These are phyloP conservation scores for Himalopsyche anomala DNA, from an alignment of 2,888 invertebrate genomes.

Conservation along the genomic window DNA sequence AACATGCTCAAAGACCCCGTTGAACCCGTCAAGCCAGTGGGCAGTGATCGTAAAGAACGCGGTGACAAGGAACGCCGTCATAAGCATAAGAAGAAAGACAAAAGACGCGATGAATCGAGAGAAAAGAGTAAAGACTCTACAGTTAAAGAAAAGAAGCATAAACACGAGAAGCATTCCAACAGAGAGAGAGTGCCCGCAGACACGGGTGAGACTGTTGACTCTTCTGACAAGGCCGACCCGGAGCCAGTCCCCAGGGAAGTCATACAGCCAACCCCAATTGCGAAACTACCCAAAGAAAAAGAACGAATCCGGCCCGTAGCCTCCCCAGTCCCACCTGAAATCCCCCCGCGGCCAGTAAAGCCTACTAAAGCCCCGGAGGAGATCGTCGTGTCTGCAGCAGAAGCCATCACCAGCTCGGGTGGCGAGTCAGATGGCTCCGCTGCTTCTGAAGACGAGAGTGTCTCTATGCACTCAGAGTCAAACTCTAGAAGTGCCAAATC, in stretches of 20 bases:
- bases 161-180: slow-evolving; percentile 77
- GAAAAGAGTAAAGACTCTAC: slow-evolving; percentile 79
- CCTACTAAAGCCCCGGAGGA: not conserved
- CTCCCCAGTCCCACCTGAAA: slow-evolving; percentile 71
- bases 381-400: slow-evolving; percentile 51
- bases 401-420: slow-evolving; percentile 70
- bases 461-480: slow-evolving; percentile 56
- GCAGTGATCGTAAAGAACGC: slow-evolving; percentile 74
- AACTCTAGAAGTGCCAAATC: slow-evolving; percentile 55
- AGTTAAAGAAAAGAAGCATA: slow-evolving; percentile 75
- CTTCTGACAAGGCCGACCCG: slow-evolving; percentile 67
- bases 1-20: slow-evolving; percentile 74
- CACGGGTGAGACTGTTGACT: slow-evolving; percentile 72
- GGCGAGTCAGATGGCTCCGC: slow-evolving; percentile 75
- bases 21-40: slow-evolving; percentile 71
- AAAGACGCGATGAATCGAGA: slow-evolving; percentile 80
- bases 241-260: slow-evolving; percentile 50
- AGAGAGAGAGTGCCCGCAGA: slow-evolving; percentile 75
- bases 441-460: slow-evolving; percentile 73
- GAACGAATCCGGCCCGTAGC: slow-evolving; percentile 68
- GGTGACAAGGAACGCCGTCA: slow-evolving; percentile 77
- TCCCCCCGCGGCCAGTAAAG: not conserved
- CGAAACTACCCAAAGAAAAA: slow-evolving; percentile 63
- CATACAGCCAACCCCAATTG: slow-evolving; percentile 49
- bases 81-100: slow-evolving; percentile 82